Conservation (phyloP, 2,113 vertebrate genomes). For the Halichoerus grypus region DNA sequence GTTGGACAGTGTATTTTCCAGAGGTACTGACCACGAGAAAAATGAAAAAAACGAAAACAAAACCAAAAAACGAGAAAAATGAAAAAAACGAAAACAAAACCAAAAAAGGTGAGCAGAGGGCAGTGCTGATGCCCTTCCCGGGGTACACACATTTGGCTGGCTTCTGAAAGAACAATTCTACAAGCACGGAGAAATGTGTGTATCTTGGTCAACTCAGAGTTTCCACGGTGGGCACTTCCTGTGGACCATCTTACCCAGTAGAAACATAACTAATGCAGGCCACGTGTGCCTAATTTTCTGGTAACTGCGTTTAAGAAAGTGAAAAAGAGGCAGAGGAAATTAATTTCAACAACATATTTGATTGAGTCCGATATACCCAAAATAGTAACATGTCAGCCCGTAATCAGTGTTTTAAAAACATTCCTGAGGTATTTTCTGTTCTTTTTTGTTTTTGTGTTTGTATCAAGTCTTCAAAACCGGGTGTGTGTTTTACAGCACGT, state of each 20-base stretch:
- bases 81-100: neutral
- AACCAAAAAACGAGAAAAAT: neutral
- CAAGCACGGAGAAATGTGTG: neutral
- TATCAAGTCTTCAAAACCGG: neutral
- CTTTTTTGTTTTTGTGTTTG: neutral
- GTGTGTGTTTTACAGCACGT: neutral
- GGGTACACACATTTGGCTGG: no score
- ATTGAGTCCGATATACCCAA: neutral
- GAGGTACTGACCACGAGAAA: neutral
- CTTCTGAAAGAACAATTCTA: neutral
- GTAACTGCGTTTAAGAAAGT: neutral
- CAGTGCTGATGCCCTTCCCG: neutral
- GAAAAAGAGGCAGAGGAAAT: neutral
- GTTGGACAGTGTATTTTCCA: neutral
- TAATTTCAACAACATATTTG: neutral
- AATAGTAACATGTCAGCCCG: neutral
- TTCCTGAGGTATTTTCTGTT: neutral
- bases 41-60: neutral
- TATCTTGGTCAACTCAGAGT: neutral
- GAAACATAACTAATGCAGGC: neutral
- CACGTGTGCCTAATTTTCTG: neutral
- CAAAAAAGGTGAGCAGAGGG: neutral
- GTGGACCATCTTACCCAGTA: no score
- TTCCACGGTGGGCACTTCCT: neutral
- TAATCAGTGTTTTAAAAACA: neutral